Conservation (phyloP, 2,888 invertebrate genomes). For the Hyposoter didymator region DNA sequence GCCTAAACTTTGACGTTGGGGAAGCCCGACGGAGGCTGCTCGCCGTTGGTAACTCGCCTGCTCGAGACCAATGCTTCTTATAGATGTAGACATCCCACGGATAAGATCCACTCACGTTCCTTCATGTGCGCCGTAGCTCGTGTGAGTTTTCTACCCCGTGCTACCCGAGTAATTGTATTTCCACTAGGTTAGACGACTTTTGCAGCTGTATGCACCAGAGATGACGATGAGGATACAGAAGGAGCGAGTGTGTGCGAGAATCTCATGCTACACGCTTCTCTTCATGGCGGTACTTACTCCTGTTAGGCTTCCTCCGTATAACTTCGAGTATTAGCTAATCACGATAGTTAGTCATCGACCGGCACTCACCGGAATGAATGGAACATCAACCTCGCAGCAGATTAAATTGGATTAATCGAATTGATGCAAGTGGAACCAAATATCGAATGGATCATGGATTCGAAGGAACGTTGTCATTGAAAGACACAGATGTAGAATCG, state of each 20-base stretch:
- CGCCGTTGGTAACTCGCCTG: slow-evolving; percentile 60
- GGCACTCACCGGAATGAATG: slow-evolving; percentile 27
- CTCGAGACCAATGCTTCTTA: slow-evolving; percentile 26
- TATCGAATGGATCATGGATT: background rate
- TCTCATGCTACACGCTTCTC: slow-evolving; percentile 19
- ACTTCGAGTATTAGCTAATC: slow-evolving; percentile 45
- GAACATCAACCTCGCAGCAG: slow-evolving; percentile 32
- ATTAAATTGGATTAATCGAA: slow-evolving; percentile 44
- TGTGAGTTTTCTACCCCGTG: slow-evolving; percentile 13
- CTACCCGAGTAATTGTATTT: slow-evolving; percentile 68
- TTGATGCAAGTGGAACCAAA: slow-evolving; percentile 12
- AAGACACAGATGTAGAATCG: background rate
- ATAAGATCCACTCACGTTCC: slow-evolving; percentile 27
- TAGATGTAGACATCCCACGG: slow-evolving; percentile 25
- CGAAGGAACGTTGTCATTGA: background rate
- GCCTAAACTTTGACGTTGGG: slow-evolving; percentile 74
- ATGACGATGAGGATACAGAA: slow-evolving; percentile 32
- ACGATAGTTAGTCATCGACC: slow-evolving; percentile 24
- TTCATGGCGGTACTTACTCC: slow-evolving; percentile 32
- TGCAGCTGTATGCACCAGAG: slow-evolving; percentile 53
- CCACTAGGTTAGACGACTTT: slow-evolving; percentile 62
- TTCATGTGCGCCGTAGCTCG: slow-evolving; percentile 11
- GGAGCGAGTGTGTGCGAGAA: slow-evolving; percentile 19
- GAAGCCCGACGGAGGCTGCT: slow-evolving; percentile 66
- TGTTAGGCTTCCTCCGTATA: slow-evolving; percentile 6